Evolutionary conservation across 2,888 invertebrate species (phyloP).

Genomic region (Netelia fuscicornis): DNA sequence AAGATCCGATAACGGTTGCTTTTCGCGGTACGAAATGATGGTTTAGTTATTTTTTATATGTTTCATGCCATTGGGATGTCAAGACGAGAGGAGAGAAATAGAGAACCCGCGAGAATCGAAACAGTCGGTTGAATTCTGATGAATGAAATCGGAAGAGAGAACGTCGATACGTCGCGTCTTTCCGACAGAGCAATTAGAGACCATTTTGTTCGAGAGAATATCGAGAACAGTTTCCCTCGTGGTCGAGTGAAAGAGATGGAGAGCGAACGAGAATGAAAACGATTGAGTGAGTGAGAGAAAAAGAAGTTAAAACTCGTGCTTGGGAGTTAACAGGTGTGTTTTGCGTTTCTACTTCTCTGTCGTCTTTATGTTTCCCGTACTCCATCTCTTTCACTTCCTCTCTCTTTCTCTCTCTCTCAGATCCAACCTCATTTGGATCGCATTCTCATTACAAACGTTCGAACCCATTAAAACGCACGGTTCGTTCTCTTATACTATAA

Average conservation of each 20-base stretch:
- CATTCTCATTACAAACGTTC: slow-evolving; percentile 55
- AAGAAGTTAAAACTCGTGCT: slow-evolving; percentile 34
- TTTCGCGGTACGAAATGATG: too few relatives aligned
- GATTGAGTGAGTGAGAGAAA: not conserved
- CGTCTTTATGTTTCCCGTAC: slow-evolving; percentile 37
- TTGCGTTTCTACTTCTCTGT: slow-evolving; percentile 56
- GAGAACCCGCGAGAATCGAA: slow-evolving; percentile 41
- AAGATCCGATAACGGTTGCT: not conserved
- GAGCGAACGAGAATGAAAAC: not conserved
- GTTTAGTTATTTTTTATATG: not conserved
- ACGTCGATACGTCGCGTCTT: slow-evolving; percentile 64
- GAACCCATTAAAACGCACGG: slow-evolving; percentile 46
- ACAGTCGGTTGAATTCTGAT: slow-evolving; percentile 55
- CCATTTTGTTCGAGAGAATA: slow-evolving; percentile 46
- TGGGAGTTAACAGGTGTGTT: slow-evolving; percentile 64
- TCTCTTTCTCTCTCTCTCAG: not conserved
- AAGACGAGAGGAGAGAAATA: slow-evolving; percentile 6
- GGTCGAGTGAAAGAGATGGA: not conserved
- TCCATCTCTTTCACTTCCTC: not conserved
- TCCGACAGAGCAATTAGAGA: slow-evolving; percentile 60
- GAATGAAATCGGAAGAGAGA: slow-evolving; percentile 61
- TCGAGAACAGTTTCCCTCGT: slow-evolving; percentile 34
- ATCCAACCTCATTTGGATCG: slow-evolving; percentile 47
- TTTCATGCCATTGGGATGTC: not conserved
- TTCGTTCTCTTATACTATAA: slow-evolving; percentile 36